Evolutionary conservation across 2,888 invertebrate species (phyloP).

Genomic region (Oegoconia quadripuncta): DNA sequence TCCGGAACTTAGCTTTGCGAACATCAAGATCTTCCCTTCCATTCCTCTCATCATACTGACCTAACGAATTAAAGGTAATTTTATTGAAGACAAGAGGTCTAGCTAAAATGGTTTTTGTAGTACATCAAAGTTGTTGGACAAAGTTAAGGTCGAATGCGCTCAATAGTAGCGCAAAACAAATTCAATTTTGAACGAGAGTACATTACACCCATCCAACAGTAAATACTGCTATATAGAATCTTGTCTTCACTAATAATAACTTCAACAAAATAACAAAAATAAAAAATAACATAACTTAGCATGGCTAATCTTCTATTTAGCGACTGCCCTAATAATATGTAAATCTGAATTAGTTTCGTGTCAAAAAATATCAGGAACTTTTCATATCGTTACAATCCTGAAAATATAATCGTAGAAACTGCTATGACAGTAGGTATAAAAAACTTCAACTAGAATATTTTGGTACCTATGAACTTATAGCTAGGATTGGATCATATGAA

Average conservation of each 20-base stretch:
- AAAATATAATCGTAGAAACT: too few species aligned
- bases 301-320: too few species aligned
- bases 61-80: neutral
- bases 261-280: neutral
- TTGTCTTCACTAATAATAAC: too few species aligned
- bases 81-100: slow-evolving; percentile 7
- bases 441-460: too few species aligned
- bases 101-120: slow-evolving; percentile 20
- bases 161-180: slow-evolving; percentile 38
- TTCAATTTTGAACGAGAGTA: slow-evolving; percentile 37
- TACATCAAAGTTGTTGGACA: slow-evolving; percentile 13
- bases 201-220: neutral
- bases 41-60: slow-evolving; percentile 11
- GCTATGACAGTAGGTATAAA: too few species aligned
- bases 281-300: too few species aligned
- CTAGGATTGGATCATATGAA: too few species aligned
- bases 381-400: too few species aligned
- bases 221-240: neutral
- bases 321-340: too few species aligned
- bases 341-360: too few species aligned
- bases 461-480: too few species aligned
- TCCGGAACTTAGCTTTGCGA: slow-evolving; percentile 31
- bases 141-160: slow-evolving; percentile 37
- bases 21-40: slow-evolving; percentile 6
- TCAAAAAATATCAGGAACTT: too few species aligned